These are phyloP conservation scores for Microtus pennsylvanicus DNA, from an alignment of 2,113 vertebrate genomes.

Conservation along the genomic window DNA sequence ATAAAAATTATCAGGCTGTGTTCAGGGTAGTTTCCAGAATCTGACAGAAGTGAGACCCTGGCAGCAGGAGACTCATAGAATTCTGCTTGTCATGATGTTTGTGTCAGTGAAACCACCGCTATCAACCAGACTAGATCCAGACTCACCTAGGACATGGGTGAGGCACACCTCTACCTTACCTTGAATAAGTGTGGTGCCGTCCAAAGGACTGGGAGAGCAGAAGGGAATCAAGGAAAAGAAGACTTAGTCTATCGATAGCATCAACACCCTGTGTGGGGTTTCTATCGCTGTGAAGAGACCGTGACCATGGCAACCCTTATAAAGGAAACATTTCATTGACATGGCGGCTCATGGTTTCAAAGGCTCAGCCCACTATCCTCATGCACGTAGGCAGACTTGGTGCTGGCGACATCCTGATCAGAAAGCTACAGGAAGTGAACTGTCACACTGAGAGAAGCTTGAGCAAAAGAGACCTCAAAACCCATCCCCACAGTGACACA, in stretches of 20 bases:
- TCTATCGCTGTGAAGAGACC: too few species aligned
- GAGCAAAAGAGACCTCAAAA: too few species aligned
- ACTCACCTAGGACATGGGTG: background rate
- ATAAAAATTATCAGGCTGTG: slow-evolving; percentile 67
- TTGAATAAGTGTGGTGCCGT: too few species aligned
- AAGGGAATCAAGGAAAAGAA: background rate
- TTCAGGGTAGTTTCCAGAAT: slow-evolving; percentile 99
- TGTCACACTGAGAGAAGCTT: too few species aligned
- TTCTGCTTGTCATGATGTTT: slow-evolving; percentile 98
- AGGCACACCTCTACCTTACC: background rate
- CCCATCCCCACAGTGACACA: too few species aligned
- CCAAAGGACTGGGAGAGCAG: background rate
- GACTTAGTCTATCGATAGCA: background rate
- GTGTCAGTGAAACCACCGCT: background rate
- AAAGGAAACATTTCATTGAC: too few species aligned
- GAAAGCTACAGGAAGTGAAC: too few species aligned
- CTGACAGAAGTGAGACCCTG: slow-evolving; percentile 93
- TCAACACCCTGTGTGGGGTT: background rate
- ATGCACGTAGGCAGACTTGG: too few species aligned
- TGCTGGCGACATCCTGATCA: too few species aligned
- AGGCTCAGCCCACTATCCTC: too few species aligned
- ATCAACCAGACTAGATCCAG: background rate
- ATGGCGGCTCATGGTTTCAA: too few species aligned
- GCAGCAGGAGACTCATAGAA: slow-evolving; percentile 98
- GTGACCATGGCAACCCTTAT: too few species aligned